Evolutionary conservation across 2,113 vertebrate genomes (phyloP).

Genomic region (Dryoscopus gambensis): DNA sequence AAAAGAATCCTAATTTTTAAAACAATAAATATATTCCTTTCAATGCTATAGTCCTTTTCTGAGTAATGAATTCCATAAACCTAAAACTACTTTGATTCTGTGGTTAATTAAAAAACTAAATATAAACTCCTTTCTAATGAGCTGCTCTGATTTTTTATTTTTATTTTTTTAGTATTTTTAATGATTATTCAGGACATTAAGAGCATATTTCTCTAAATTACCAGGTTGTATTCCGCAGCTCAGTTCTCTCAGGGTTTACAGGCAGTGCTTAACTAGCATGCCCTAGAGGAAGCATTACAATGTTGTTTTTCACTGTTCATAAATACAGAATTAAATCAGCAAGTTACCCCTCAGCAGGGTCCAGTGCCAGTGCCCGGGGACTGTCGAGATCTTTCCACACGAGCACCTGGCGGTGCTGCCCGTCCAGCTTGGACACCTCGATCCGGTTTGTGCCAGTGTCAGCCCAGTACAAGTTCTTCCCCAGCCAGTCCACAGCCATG

Average conservation of each 20-base stretch:
- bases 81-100: conserved; percentile 14
- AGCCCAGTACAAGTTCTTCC: conserved; percentile 97
- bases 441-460: conserved; percentile 96
- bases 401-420: conserved; percentile 91
- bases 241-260: neutral
- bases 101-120: conserved; percentile 43
- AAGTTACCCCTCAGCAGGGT: conserved; percentile 90
- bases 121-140: conserved; percentile 37
- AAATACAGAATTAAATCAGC: neutral
- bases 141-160: neutral
- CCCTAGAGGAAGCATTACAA: neutral
- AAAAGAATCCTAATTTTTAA: neutral
- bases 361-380: conserved; percentile 87
- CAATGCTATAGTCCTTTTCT: neutral
- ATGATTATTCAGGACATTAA: conserved; percentile 39
- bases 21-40: neutral
- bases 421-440: conserved; percentile 93
- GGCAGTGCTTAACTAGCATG: neutral
- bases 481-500: conserved; percentile 98
- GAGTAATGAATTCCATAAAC: conserved; percentile 33
- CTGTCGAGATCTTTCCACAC: conserved; percentile 98
- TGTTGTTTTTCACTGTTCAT: neutral
- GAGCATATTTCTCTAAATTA: neutral
- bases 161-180: neutral
- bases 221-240: conserved; percentile 9